These are phyloP conservation scores for Peromyscus leucopus DNA, from an alignment of 2,113 vertebrate genomes.

Conservation along the genomic window DNA sequence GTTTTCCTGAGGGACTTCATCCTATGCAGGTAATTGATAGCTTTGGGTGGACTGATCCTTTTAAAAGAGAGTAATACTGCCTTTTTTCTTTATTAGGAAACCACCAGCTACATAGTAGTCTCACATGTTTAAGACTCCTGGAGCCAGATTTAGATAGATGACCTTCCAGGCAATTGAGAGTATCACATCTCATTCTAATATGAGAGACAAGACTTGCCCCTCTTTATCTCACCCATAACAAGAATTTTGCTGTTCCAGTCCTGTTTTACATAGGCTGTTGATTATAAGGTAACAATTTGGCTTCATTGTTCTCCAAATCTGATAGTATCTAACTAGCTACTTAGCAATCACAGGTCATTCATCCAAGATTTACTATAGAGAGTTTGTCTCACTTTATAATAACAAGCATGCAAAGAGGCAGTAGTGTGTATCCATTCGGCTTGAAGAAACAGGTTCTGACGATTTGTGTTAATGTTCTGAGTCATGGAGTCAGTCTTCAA, in stretches of 20 bases:
- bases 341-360: neutral
- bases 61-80: neutral
- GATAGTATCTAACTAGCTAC: neutral
- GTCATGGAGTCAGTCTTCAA: neutral
- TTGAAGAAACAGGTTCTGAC: neutral
- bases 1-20: neutral
- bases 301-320: neutral
- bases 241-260: neutral
- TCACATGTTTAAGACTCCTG: neutral
- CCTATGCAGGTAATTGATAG: neutral
- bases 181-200: neutral
- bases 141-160: neutral
- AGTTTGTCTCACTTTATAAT: neutral
- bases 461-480: neutral
- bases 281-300: neutral
- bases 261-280: neutral
- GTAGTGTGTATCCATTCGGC: fast-evolving
- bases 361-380: neutral
- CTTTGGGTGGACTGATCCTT: neutral
- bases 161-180: neutral
- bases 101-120: neutral
- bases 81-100: neutral
- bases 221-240: neutral
- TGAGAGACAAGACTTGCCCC: neutral
- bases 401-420: neutral